These are phyloP conservation scores for Seriola aureovittata DNA, from an alignment of 2,113 vertebrate species.

Conservation along the genomic window DNA sequence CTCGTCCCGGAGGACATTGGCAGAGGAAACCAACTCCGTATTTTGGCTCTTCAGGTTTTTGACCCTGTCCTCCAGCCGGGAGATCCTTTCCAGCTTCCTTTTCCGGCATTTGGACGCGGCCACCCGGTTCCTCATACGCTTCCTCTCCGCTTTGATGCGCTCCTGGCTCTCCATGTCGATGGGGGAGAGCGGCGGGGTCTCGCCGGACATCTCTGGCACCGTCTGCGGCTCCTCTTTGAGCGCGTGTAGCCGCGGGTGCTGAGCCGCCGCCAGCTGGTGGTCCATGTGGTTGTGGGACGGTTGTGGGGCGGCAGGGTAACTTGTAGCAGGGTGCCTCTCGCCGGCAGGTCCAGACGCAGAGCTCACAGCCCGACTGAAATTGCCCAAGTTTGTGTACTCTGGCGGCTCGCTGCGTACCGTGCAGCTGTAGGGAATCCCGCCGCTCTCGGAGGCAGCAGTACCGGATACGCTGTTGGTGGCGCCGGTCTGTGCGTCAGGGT, in stretches of 20 bases:
- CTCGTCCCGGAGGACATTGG: slow-evolving; percentile 97
- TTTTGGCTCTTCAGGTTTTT: slow-evolving; percentile 97
- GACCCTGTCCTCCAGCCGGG: slow-evolving; percentile 95
- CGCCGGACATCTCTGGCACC: slow-evolving; percentile 95
- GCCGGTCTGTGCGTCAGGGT: slow-evolving; percentile 84
- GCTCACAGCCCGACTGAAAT: slow-evolving; percentile 86
- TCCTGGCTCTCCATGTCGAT: slow-evolving; percentile 98
- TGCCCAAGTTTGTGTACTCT: slow-evolving; percentile 93
- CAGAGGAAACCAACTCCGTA: slow-evolving; percentile 96
- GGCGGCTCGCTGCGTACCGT: slow-evolving; percentile 89
- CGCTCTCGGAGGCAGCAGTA: slow-evolving; percentile 74
- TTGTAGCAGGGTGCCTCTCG: slow-evolving; percentile 73
- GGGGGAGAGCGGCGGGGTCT: slow-evolving; percentile 95
- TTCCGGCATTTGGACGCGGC: slow-evolving; percentile 98
- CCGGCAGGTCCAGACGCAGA: slow-evolving; percentile 82
- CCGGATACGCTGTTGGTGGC: slow-evolving; percentile 69
- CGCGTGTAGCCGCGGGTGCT: slow-evolving; percentile 90
- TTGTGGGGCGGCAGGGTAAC: slow-evolving; percentile 78
- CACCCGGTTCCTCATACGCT: slow-evolving; percentile 97
- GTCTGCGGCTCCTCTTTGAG: slow-evolving; percentile 97
- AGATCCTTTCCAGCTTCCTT: slow-evolving; percentile 92
- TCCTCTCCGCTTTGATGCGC: slow-evolving; percentile 97
- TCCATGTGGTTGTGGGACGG: slow-evolving; percentile 83
- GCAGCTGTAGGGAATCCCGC: slow-evolving; percentile 85
- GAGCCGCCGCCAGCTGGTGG: slow-evolving; percentile 86